A percentile compares a stretch with the other conserved stretches of the same genome.
Conservation (phyloP, 2,797 vertebrate species). For the Coilia nasus region DNA sequence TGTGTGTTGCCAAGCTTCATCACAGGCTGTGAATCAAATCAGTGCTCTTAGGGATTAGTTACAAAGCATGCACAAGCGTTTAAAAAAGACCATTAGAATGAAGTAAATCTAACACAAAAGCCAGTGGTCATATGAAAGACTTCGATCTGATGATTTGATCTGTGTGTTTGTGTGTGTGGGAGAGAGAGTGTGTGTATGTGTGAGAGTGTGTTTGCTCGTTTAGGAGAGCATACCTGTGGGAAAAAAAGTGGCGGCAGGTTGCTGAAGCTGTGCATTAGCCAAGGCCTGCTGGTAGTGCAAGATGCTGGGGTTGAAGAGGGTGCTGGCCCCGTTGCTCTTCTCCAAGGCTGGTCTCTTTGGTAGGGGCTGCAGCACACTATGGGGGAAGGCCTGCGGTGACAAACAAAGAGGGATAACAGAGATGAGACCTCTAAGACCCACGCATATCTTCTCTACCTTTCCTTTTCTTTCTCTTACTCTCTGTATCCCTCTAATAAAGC, state of each 20-base stretch:
- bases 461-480: slow-evolving; percentile 42
- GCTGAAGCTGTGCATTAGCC: slow-evolving; percentile 92
- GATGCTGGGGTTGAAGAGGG: slow-evolving; percentile 94
- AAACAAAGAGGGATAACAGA: slow-evolving; percentile 45
- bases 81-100: not conserved
- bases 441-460: slow-evolving; percentile 41
- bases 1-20: not conserved
- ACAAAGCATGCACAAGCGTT: not conserved
- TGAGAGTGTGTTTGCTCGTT: not conserved
- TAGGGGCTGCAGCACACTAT: slow-evolving; percentile 93
- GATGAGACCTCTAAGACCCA: slow-evolving; percentile 51
- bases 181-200: slow-evolving; percentile 23
- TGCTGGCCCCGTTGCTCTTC: slow-evolving; percentile 91
- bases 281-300: slow-evolving; percentile 99
- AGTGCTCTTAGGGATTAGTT: not conserved
- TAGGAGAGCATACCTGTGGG: slow-evolving; percentile 80
- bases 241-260: slow-evolving; percentile 80
- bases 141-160: not conserved
- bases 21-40: not conserved
- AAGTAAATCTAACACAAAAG: not conserved
- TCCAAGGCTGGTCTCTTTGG: slow-evolving; percentile 98
- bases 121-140: not conserved
- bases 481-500: too few relatives aligned
- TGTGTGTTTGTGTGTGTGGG: not conserved
- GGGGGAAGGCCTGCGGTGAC: slow-evolving; percentile 88